Evolutionary conservation across 2,888 invertebrate species (phyloP), one percentile per base, ranked within the genome.

Genomic region (Petrolisthes manimaculis): DNA sequence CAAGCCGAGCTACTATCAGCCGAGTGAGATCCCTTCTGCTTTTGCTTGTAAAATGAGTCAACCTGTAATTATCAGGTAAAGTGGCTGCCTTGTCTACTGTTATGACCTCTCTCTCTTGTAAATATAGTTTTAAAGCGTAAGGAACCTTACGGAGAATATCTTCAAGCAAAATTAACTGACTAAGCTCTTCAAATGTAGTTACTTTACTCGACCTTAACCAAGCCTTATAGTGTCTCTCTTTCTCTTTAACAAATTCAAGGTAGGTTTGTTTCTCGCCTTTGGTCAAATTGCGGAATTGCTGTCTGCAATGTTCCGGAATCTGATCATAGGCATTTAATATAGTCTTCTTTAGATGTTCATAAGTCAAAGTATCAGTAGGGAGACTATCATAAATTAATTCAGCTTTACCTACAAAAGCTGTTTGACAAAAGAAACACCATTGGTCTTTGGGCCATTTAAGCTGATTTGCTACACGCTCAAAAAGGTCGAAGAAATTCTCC

Each of bases 261-360:
- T 71, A 71, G 4, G 12, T 6, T 71, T 71, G 71, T 71, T 71
- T 71, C 12, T n/a, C n/a, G n/a, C n/a, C n/a, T n/a, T n/a, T n/a
- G n/a, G n/a, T n/a, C n/a, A n/a, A n/a, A n/a, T n/a, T 71, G 21
- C 71, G 12, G 21, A 4, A 71, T 4, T 12, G 18, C 71, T 71
- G 12, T 71, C 71, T 71, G 14, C 21, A 12, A 71, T 18, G n/a
- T 71, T 71, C 71, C 18, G 12, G 71, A 12, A 71, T 12, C 4
- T 71, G 71, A 71, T 71, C 4, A 71, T 71, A 71, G 18, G 4
- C 71, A n/a, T 71, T 21, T 12, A 71, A 71, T 5, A 71, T 71
- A 12, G 71, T 71, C 71, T 71, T 71, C 21, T 71, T 67, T n/a
- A 71, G 71, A 71, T 71, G 12, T n/a, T 71, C 71, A 71, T 71